Evolutionary conservation across 2,888 invertebrate genomes (phyloP), one percentile per base, ranked within the genome.

Genomic region (Agriopis marginaria): DNA sequence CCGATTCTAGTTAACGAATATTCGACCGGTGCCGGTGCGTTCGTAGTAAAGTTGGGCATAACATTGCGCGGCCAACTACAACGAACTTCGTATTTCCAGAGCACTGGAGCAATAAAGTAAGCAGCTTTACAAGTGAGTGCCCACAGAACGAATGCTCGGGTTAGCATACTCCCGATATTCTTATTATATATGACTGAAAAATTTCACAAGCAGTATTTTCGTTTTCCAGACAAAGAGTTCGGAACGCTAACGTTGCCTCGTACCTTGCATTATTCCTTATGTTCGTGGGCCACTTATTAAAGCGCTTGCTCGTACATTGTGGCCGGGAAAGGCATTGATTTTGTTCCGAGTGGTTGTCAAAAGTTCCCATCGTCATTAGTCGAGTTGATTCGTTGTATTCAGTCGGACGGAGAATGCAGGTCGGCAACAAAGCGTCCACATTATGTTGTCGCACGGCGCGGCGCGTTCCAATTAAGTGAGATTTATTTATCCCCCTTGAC

Each of bases 401-500:
- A 89, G 80, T 79, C 78, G 73, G 79, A 79, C 80, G 83, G 85
- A 89, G 88, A 91, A 91, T 89, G 89, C 84, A 79, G 84, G 81
- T 76, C 82, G 84, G 85, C 86, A 87, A 91, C 90, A 90, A 91
- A 88, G 86, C 85, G 80, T 84, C 82, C 86, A 89, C 86, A 91
- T 92, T 90, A 91, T 88, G 88, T 89, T 92, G 92, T 92, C 91
- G 86, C 88, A 82, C 82, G 83, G 86, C 82, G 85, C 86, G 86
- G 83, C 87, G 82, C 83, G 89, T 86, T 85, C 91, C 92, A 92
- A 93, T 93, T 93, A 93, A 89, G 86, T 82, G 86, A 89, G 91
- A 91, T 92, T 93, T 92, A 92, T 92, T 90, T 88, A 89, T 90
- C 86, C 86, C 86, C 86, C 82, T 85, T 82, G 80, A 82, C 84